Percentiles rank a stretch among this genome's conserved stretches.
phyloP scores from a whole-genome alignment of 1,140 invertebrate genomes.

The Aphaenogaster ashmeadi region DNA sequence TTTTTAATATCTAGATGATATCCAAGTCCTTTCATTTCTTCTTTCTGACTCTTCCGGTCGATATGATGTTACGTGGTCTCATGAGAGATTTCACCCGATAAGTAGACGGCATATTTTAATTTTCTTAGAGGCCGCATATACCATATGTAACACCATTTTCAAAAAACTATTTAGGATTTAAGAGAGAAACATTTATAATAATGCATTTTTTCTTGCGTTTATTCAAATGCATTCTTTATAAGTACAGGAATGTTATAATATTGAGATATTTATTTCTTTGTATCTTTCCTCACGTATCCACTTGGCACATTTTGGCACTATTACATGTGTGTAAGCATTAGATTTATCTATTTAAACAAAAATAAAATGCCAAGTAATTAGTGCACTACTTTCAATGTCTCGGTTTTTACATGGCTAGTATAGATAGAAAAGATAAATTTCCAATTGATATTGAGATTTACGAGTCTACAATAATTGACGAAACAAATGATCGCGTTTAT shows the following conservation, averaged over 20 bases:
- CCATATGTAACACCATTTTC: slow-evolving; percentile 79
- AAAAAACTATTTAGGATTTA: slow-evolving; percentile 85
- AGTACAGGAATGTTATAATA: slow-evolving; percentile 65
- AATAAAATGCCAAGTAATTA: neutral
- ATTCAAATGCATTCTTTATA: slow-evolving; percentile 78
- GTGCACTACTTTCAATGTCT: neutral
- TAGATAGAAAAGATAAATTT: slow-evolving; percentile 45
- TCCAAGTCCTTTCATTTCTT: neutral
- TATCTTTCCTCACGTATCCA: slow-evolving; percentile 11
- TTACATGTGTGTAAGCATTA: slow-evolving; percentile 6
- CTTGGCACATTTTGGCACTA: slow-evolving; percentile 13
- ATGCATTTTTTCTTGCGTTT: slow-evolving; percentile 83
- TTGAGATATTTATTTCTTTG: slow-evolving; percentile 16
- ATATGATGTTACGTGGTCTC: slow-evolving; percentile 3
- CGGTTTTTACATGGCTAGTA: neutral
- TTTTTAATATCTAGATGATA: slow-evolving; percentile 29
- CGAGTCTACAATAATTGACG: slow-evolving; percentile 36
- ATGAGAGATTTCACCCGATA: slow-evolving; percentile 49
- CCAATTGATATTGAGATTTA: slow-evolving; percentile 3
- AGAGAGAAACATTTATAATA: slow-evolving; percentile 81
- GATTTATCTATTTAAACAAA: neutral
- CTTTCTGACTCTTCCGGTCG: neutral
- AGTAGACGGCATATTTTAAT: slow-evolving; percentile 66
- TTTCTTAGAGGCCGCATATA: slow-evolving; percentile 74
- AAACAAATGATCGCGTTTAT: slow-evolving; percentile 32